phyloP scores from a whole-genome alignment of 53 echinoderm and acorn worm genomes.

The Antedon mediterranea region DNA sequence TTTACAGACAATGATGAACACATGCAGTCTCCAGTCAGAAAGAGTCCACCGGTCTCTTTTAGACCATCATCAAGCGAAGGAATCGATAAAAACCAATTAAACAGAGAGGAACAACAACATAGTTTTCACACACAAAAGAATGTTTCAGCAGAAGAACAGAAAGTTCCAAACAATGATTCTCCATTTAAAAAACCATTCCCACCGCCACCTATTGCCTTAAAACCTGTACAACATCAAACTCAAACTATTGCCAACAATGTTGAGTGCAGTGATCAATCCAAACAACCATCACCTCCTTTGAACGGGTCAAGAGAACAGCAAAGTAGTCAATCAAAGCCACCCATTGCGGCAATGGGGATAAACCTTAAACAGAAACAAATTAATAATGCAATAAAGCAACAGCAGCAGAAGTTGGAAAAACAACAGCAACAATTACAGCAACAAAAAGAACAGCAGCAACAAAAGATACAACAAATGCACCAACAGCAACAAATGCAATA shows the following conservation, averaged over 20 bases:
- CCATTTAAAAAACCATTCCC: conserved; percentile 14
- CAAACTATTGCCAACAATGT: neutral
- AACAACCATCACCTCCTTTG: conserved; percentile 6
- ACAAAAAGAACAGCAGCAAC: neutral
- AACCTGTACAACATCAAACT: conserved; percentile 25
- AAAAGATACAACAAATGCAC: no score
- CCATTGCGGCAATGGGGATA: neutral
- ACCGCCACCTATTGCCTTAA: conserved; percentile 10
- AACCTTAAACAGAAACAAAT: neutral
- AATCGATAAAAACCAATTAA: neutral
- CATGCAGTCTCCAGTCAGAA: conserved; percentile 76
- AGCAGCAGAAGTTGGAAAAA: neutral
- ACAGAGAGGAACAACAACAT: neutral
- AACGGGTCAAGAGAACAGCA: conserved; percentile 7
- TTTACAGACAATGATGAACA: conserved; percentile 85
- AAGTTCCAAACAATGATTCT: conserved; percentile 5
- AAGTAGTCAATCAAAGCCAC: conserved; percentile 8
- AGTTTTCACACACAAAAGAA: neutral
- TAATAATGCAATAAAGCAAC: neutral
- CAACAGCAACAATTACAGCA: no score
- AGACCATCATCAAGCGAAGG: conserved; percentile 10
- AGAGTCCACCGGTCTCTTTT: conserved; percentile 53
- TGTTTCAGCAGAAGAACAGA: no score
- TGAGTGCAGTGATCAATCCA: neutral
- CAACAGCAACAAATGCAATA: no score